Evolutionary conservation across 2,888 invertebrate species (phyloP), one percentile per base, ranked within the genome.

Genomic region (Nasonovia ribisnigri): DNA sequence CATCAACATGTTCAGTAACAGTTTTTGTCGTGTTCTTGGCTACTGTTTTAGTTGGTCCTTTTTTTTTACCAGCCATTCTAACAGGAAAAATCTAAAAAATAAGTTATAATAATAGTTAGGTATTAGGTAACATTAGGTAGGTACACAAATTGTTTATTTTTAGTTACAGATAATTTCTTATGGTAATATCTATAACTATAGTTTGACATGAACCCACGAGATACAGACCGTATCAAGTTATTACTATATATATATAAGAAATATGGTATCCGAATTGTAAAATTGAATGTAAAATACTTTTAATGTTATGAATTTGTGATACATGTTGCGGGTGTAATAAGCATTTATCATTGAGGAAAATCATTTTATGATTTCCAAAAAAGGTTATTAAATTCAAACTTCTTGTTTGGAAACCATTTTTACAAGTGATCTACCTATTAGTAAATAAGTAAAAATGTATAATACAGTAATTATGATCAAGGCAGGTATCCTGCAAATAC

Each of bases 51-150:
- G 86, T 48, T 4, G 84, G 36, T 84, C 11, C 89, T 60, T 90
- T 93, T 42, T 57, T 93, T 86, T 93, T 93, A 86, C 93, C 93
- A 90, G 93, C 86, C 93, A 93, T 93, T 60, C 24, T 90, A 67
- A 90, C 11, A 42, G 51, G 29, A 88, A 67, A 67, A 36, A 11
- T 29, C 16, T 29, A 48, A 77, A 86, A 86, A 86, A 46, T 77
- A 36, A 36, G 3, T 36, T 77, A 20, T 26, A 20, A 42, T 6
- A 77, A 36, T 8, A 20, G 36, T 36, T 77, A 20, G 36, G 20
- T 77, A 77, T 36, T 77, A 77, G 13, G 13, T n/a, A 67, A 77
- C 2, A 77, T 36, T 36, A 36, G 16, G 6, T 77, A 8, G 16
- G 36, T 77, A 20, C 6, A 77, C 77, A 77, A 16, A 20, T 77